phyloP scores from a whole-genome alignment of 2,797 vertebrate species.

The Chelidonichthys spinosus region DNA sequence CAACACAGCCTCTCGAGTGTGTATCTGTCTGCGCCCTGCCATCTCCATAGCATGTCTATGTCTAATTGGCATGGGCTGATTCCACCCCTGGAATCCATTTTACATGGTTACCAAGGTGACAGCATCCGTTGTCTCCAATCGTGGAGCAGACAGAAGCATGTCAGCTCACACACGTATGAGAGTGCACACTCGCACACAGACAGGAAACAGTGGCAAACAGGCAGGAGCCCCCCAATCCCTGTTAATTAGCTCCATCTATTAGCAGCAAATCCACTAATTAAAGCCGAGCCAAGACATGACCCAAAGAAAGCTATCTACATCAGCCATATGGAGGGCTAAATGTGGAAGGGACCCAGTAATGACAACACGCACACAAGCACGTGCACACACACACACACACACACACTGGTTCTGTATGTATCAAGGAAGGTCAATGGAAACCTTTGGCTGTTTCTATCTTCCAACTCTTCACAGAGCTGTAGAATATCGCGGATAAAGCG shows the following conservation, averaged over 20 bases:
- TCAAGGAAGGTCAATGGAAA: conserved; percentile 63
- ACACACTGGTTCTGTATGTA: conserved; percentile 20
- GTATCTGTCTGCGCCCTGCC: conserved; percentile 60
- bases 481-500: conserved; percentile 43
- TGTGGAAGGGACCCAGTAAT: conserved; percentile 65
- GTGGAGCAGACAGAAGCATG: conserved; percentile 67
- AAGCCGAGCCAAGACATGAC: conserved; percentile 73
- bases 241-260: conserved; percentile 84
- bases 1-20: conserved; percentile 35
- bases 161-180: conserved; percentile 41
- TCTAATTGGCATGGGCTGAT: conserved; percentile 79
- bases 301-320: conserved; percentile 80
- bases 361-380: conserved; percentile 46
- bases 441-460: conserved; percentile 59
- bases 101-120: conserved; percentile 82
- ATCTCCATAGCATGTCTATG: conserved; percentile 75
- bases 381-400: background rate
- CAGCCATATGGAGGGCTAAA: conserved; percentile 76
- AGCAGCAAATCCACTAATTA: conserved; percentile 81
- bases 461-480: conserved; percentile 45
- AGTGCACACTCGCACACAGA: background rate
- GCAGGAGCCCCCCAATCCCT: conserved; percentile 69
- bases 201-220: conserved; percentile 50
- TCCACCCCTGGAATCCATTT: conserved; percentile 81
- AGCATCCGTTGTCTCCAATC: conserved; percentile 72